Percentiles rank a stretch among this genome's conserved stretches.
Conservation (phyloP, 1,140 invertebrate species). For the Temnothorax longispinosus region DNA sequence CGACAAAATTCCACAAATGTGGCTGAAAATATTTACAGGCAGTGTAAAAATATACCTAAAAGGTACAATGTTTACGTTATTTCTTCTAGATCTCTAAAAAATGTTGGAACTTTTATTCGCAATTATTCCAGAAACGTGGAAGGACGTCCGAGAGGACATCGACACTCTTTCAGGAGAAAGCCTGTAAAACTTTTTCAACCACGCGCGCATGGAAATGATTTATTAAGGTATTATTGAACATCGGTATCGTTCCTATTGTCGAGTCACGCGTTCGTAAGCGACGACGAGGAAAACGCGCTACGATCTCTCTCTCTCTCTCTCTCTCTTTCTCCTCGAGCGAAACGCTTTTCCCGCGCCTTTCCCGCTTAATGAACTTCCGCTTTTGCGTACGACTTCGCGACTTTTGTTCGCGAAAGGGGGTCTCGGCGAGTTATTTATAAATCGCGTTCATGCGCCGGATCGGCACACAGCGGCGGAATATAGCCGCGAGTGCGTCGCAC, state of each 20-base stretch:
- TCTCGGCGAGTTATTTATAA: conserved; percentile 44
- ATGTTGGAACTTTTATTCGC: background rate
- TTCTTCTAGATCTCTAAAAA: background rate
- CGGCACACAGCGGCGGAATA: background rate
- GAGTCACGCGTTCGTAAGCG: background rate
- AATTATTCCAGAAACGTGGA: background rate
- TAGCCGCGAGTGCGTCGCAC: conserved; percentile 15
- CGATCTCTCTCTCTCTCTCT: background rate
- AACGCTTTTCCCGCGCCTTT: conserved; percentile 29
- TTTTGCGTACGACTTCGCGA: conserved; percentile 38
- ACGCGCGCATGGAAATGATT: background rate
- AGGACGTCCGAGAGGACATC: background rate
- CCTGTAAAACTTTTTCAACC: background rate
- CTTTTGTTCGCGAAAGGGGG: conserved; percentile 31
- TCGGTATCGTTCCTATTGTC: background rate
- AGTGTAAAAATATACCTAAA: background rate
- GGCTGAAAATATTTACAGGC: background rate
- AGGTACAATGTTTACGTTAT: background rate
- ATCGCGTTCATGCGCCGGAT: conserved; percentile 18
- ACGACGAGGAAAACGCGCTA: background rate
- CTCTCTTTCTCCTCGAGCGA: background rate
- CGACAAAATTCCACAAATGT: background rate
- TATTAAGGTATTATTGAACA: conserved; percentile 15
- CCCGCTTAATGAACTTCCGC: conserved; percentile 46
- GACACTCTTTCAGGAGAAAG: background rate